A percentile compares a stretch with the other conserved stretches of the same genome.
Evolutionary conservation across 2,888 invertebrate species (phyloP).

Genomic region (Machimus atricapillus): DNA sequence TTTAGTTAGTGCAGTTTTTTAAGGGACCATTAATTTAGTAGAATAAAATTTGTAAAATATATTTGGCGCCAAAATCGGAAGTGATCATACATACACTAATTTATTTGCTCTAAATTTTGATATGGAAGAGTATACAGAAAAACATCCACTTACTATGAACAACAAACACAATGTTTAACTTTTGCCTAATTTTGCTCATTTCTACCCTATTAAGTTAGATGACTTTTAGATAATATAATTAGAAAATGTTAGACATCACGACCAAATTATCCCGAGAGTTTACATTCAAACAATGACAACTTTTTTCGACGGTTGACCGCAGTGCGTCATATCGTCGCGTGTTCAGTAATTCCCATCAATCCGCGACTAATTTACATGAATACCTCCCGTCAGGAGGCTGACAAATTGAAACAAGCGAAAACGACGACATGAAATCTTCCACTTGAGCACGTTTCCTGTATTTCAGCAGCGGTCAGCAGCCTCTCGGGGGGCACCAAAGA

Average conservation of each 20-base stretch:
- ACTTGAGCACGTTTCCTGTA: neutral
- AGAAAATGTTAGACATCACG: neutral
- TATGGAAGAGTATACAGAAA: neutral
- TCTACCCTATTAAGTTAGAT: neutral
- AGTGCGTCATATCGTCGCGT: neutral
- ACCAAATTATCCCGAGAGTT: neutral
- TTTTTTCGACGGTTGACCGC: neutral
- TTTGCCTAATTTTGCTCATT: neutral
- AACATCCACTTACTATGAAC: neutral
- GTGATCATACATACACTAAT: neutral
- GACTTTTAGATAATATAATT: neutral
- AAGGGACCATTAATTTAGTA: too few species aligned
- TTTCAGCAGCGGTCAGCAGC: neutral
- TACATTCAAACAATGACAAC: neutral
- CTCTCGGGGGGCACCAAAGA: neutral
- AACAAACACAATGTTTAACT: neutral
- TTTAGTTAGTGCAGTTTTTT: too few species aligned
- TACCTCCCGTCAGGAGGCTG: neutral
- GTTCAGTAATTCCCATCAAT: neutral
- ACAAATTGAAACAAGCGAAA: neutral
- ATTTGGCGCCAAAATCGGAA: too few species aligned
- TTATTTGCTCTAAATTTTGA: neutral
- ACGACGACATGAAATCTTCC: neutral
- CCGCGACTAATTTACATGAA: neutral
- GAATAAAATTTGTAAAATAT: too few species aligned